Evolutionary conservation across 2,888 invertebrate species (phyloP).

Genomic region (Phengaris arion): DNA sequence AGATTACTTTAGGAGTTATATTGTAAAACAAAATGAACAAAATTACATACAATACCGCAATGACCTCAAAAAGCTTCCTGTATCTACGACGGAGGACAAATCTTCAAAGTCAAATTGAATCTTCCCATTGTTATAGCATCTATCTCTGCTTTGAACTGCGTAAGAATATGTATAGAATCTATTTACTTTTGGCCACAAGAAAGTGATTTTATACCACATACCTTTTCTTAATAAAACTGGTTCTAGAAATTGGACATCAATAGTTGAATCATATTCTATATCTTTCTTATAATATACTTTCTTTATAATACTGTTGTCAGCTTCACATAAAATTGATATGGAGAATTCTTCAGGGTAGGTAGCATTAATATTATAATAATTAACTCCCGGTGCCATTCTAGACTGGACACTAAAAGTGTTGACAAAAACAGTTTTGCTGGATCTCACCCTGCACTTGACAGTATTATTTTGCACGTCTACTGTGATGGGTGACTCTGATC

Average conservation of each 20-base stretch:
- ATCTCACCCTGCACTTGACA: conserved; percentile 61
- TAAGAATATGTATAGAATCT: conserved; percentile 57
- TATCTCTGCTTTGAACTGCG: conserved; percentile 65
- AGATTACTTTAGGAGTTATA: background rate
- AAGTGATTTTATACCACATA: conserved; percentile 67
- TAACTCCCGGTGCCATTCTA: conserved; percentile 63
- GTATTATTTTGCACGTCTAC: conserved; percentile 59
- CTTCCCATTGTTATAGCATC: conserved; percentile 54
- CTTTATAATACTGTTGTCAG: conserved; percentile 59
- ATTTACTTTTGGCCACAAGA: conserved; percentile 62
- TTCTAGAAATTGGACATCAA: conserved; percentile 64
- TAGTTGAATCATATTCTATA: conserved; percentile 66
- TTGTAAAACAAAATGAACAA: background rate
- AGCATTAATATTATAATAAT: conserved; percentile 55
- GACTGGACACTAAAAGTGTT: conserved; percentile 69
- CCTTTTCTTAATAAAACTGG: conserved; percentile 68
- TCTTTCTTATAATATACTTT: conserved; percentile 59
- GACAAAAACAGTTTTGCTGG: conserved; percentile 68
- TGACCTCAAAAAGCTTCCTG: conserved; percentile 67
- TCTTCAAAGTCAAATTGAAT: conserved; percentile 71
- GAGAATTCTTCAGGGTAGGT: conserved; percentile 68
- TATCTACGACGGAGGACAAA: conserved; percentile 49
- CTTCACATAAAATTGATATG: conserved; percentile 59
- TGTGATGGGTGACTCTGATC: conserved; percentile 63
- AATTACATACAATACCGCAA: conserved; percentile 68